Conservation (phyloP, 2,888 invertebrate genomes). For the Spodoptera picta region DNA sequence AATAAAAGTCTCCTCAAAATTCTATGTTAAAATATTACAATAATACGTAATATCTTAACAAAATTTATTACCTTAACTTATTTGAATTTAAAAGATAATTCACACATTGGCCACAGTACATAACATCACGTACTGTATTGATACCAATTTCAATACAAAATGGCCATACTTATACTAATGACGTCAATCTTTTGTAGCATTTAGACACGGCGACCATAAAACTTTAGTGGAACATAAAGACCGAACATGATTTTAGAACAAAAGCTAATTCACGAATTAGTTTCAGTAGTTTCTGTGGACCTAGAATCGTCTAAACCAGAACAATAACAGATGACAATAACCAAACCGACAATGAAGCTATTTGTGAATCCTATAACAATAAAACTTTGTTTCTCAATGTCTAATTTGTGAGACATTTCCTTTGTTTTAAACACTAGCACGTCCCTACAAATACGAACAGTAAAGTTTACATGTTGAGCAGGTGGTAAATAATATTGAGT, state of each 20-base stretch:
- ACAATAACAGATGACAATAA: slow-evolving; percentile 24
- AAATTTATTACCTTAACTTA: neutral
- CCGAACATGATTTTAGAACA: slow-evolving; percentile 43
- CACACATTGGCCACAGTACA: slow-evolving; percentile 21
- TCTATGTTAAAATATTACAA: neutral
- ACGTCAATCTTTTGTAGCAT: slow-evolving; percentile 65
- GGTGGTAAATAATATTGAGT: slow-evolving; percentile 43
- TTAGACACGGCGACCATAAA: slow-evolving; percentile 61
- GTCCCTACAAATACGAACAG: slow-evolving; percentile 17
- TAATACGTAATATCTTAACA: neutral
- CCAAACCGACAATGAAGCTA: slow-evolving; percentile 6
- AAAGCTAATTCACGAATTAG: slow-evolving; percentile 53
- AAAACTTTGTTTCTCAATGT: slow-evolving; percentile 8
- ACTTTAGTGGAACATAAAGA: slow-evolving; percentile 37
- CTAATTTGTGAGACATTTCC: slow-evolving; percentile 3
- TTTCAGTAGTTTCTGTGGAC: slow-evolving; percentile 45
- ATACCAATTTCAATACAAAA: slow-evolving; percentile 34
- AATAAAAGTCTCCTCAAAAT: too few species aligned
- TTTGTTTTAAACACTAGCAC: slow-evolving; percentile 10
- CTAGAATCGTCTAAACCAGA: slow-evolving; percentile 28
- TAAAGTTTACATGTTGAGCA: slow-evolving; percentile 32
- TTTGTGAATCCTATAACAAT: slow-evolving; percentile 9
- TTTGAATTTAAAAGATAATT: slow-evolving; percentile 33
- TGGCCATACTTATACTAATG: slow-evolving; percentile 41
- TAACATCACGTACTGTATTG: slow-evolving; percentile 28